Percentiles rank a stretch among this genome's conserved stretches.
Conservation (phyloP, 2,113 vertebrate genomes). For the Oenanthe melanoleuca region DNA sequence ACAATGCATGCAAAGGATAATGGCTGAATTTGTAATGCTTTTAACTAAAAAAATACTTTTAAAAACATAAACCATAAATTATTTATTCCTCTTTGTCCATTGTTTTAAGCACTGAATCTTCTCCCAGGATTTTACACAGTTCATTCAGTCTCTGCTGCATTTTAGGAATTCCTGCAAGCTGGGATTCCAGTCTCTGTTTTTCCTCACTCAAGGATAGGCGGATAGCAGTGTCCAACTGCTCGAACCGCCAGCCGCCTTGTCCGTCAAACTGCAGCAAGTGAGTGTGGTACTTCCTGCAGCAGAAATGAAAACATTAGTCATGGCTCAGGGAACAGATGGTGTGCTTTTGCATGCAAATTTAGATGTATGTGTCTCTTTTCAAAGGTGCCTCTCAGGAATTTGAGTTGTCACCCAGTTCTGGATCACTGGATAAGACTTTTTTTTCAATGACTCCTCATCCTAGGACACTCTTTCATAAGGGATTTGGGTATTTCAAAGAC, state of each 20-base stretch:
- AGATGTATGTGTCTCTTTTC: neutral
- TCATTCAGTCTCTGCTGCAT: constrained; percentile 97
- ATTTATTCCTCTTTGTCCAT: constrained; percentile 71
- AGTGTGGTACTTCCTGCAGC: constrained; percentile 94
- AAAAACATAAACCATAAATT: constrained; percentile 59
- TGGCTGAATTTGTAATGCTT: constrained; percentile 49
- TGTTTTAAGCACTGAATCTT: constrained; percentile 95
- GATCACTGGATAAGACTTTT: neutral
- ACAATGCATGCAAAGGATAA: constrained; percentile 68
- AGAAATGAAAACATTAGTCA: constrained; percentile 58
- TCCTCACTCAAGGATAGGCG: constrained; percentile 95
- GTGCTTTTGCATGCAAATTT: neutral
- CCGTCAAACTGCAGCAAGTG: constrained; percentile 98
- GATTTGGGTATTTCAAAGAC: neutral
- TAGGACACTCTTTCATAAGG: neutral
- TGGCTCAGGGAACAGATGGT: neutral
- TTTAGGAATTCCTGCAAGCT: constrained; percentile 95
- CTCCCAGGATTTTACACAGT: constrained; percentile 95
- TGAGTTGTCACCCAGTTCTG: neutral
- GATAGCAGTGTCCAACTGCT: constrained; percentile 93
- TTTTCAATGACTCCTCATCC: neutral
- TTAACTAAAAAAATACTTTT: constrained; percentile 64
- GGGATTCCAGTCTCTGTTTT: constrained; percentile 94
- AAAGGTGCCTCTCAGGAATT: neutral
- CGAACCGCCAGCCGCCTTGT: constrained; percentile 95